Evolutionary conservation across 2,113 vertebrate genomes (phyloP), one percentile per base, ranked within the genome.

Genomic region (Struthidea cinerea): DNA sequence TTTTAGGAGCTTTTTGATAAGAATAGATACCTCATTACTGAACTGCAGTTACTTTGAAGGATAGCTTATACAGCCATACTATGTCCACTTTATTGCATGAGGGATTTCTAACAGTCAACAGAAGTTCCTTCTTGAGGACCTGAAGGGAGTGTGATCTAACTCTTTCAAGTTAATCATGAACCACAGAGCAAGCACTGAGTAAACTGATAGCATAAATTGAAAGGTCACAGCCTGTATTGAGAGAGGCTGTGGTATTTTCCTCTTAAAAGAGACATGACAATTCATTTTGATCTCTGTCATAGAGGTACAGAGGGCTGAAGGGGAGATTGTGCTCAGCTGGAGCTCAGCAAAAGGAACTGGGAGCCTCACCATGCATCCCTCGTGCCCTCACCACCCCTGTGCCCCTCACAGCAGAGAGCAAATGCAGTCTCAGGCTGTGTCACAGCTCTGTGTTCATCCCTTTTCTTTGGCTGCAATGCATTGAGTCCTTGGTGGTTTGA

Each of bases 91-190:
- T 71, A 87, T 87, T 92, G 69, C 83, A 35, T 81, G 61, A 92
- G 90, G 65, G 92, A 93, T 94, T 95, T 95, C 85, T 93, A 82
- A 53, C 37, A 95, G 92, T 93, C 88, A 92, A 94, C 82, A 95
- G 76, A 90, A 93, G 70, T 63, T 97, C 68, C 65, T 93, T 90
- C 65, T 60, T 70, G 83, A 94, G 88, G 73, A 90, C 44, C 56
- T 41, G 35, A 41, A 78, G 53, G 87, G 73, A 86, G 83, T 64
- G 86, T 71, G 94, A 94, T 95, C 92, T 41, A 84, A 95, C 71
- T 95, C 79, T 63, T 94, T 67, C 69, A 67, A 90, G 94, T 94
- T 96, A 96, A 97, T 96, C 83, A 93, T 92, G 88, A 95, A 82
- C 92, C 79, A 71, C 76, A 90, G 76, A 90, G 88, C 68, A 70